Evolutionary conservation across 2,113 vertebrate genomes (phyloP).

Genomic region (Chamaea fasciata): DNA sequence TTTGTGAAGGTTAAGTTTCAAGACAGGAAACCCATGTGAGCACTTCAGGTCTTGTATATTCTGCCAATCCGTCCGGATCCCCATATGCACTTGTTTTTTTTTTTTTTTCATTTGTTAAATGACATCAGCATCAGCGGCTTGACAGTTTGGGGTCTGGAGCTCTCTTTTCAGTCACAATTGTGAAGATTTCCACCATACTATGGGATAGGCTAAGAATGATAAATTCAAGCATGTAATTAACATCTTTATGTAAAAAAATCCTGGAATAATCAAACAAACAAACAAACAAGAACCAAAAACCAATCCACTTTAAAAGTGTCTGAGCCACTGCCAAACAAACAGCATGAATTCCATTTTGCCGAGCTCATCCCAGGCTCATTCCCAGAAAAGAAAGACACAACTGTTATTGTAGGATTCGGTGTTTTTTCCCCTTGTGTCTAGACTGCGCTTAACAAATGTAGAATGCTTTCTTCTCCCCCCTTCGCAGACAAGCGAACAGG

Average conservation of each 20-base stretch:
- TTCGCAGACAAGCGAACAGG: constrained; percentile 7
- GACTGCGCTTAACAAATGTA: constrained; percentile 48
- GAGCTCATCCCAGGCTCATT: constrained; percentile 50
- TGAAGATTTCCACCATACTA: neutral
- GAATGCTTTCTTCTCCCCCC: neutral
- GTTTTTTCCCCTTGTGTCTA: constrained; percentile 43
- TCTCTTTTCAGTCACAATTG: neutral
- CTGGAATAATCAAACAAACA: neutral
- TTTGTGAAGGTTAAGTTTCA: constrained; percentile 46
- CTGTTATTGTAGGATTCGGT: constrained; percentile 38
- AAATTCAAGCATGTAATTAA: neutral
- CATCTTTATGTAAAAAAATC: neutral
- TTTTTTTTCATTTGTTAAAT: constrained; percentile 40
- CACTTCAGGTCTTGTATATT: constrained; percentile 7
- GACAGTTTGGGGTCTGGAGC: neutral
- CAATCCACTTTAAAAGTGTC: neutral
- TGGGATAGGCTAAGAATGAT: neutral
- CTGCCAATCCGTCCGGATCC: neutral
- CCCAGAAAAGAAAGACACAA: constrained; percentile 51
- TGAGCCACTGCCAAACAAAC: constrained; percentile 18
- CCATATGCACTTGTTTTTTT: constrained; percentile 5
- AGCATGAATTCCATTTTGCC: constrained; percentile 31
- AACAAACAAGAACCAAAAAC: neutral
- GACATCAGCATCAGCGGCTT: neutral
- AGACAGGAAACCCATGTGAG: constrained; percentile 1